phyloP scores from a whole-genome alignment of 2,797 vertebrate species.

The Darevskia mixta region DNA sequence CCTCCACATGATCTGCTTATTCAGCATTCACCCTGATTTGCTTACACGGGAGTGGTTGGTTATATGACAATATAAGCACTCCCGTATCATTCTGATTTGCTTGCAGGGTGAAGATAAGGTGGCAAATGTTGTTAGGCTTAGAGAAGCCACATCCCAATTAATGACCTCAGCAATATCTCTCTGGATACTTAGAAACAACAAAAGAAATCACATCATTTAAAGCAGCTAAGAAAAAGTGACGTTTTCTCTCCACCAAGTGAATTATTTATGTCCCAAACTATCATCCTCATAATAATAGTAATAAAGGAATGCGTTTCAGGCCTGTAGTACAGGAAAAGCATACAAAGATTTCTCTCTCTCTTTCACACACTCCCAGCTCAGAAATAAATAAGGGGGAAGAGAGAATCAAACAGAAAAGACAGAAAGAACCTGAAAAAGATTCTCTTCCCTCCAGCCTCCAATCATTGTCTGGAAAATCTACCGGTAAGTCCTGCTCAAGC shows the following conservation, averaged over 20 bases:
- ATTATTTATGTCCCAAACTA: conserved; percentile 75
- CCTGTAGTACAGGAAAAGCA: conserved; percentile 44
- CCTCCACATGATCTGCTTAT: neutral
- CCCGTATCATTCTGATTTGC: too few relatives aligned
- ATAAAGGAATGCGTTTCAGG: conserved; percentile 48
- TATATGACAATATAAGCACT: too few relatives aligned
- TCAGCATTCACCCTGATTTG: too few relatives aligned
- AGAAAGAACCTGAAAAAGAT: neutral
- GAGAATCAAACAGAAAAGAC: neutral
- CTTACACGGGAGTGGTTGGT: too few relatives aligned
- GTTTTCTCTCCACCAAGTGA: conserved; percentile 70
- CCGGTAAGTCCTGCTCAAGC: fast-evolving
- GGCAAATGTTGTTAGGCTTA: neutral
- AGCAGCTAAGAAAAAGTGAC: conserved; percentile 72
- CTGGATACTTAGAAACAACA: conserved; percentile 45
- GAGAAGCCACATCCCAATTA: neutral
- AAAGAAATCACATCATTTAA: conserved; percentile 75
- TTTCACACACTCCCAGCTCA: neutral
- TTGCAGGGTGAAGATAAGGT: too few relatives aligned
- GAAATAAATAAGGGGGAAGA: neutral
- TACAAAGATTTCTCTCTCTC: conserved; percentile 23
- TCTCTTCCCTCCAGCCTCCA: neutral
- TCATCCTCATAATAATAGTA: conserved; percentile 53
- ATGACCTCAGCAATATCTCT: conserved; percentile 25
- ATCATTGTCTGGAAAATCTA: neutral